Evolutionary conservation across 2,888 invertebrate genomes (phyloP), one percentile per base, ranked within the genome.

Genomic region (Psococerastis gibbosa): DNA sequence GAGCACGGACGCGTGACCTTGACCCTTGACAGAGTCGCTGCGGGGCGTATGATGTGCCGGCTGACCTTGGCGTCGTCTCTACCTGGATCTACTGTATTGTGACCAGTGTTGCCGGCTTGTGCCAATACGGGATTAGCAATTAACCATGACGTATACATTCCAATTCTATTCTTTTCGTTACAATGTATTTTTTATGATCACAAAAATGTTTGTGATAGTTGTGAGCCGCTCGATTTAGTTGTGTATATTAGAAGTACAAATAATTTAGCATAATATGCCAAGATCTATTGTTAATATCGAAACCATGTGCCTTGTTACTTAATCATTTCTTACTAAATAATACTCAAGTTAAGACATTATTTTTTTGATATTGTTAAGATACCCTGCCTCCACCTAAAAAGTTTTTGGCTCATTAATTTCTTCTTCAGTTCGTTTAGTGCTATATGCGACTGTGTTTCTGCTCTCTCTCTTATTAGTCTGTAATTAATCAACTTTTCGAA

Each of bases 21-120:
- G 45, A 42, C 38, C 22, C 15, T 31, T 35, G 23, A n/a, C 47
- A 17, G 46, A 35, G n/a, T n/a, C n/a, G 27, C 27, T 27, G 27
- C 27, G 27, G 27, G 27, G 8, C 27, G 27, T 32, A 44, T 33
- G 32, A 42, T 27, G 20, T 49, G 22, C 45, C 48, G 44, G 44
- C 48, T 33, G 46, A 48, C 23, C 9, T 50, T 27, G 45, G 45
- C 41, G 41, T 44, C 32, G 32, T 45, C 42, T 47, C 45, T 48
- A 42, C 48, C 8, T 34, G 11, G 23, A 11, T 42, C 32, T 33
- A 17, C 13, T 41, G 8, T 2, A 16, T 18, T 41, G 18, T 35
- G 32, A 32, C 41, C 34, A 38, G 45, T 23, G 20, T 45, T 46
- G 13, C 35, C 27, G 6, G 27, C 27, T 6, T 11, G 27, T 27